Evolutionary conservation across 64 coral and sea anemone species (phyloP).

Genomic region (Pocillopora damicornis): DNA sequence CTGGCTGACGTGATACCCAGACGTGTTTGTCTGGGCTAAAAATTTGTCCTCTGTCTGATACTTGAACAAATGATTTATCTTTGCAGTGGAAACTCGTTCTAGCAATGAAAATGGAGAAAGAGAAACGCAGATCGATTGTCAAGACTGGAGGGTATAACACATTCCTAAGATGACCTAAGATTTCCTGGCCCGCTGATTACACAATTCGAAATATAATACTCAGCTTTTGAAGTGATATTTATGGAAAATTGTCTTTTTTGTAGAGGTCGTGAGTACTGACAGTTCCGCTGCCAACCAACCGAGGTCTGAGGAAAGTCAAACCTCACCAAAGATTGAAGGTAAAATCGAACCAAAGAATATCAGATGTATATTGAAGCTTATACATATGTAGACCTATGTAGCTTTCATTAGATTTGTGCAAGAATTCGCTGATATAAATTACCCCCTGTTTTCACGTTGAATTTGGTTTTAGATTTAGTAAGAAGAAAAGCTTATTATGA

Average conservation of each 20-base stretch:
- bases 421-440: slow-evolving; percentile 61
- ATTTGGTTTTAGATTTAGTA: slow-evolving; percentile 64
- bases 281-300: slow-evolving; percentile 60
- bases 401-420: slow-evolving; percentile 74
- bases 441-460: slow-evolving; percentile 69
- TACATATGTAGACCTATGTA: slow-evolving; percentile 67
- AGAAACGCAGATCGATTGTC: background rate
- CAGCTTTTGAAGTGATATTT: slow-evolving; percentile 76
- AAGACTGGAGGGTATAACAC: no score
- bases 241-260: slow-evolving; percentile 80
- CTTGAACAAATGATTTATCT: slow-evolving; percentile 61
- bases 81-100: slow-evolving; percentile 73
- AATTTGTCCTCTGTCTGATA: slow-evolving; percentile 61
- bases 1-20: no score
- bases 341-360: slow-evolving; percentile 77
- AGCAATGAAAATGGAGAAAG: slow-evolving; percentile 69
- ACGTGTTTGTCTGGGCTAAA: slow-evolving; percentile 31
- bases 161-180: slow-evolving; percentile 76
- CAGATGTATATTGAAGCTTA: slow-evolving; percentile 69
- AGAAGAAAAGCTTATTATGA: slow-evolving; percentile 72
- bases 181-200: slow-evolving; percentile 69
- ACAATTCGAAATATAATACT: slow-evolving; percentile 75
- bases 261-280: slow-evolving; percentile 71
- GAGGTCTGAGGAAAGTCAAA: slow-evolving; percentile 64
- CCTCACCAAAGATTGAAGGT: slow-evolving; percentile 67